Evolutionary conservation across 2,113 vertebrate species (phyloP).

Genomic region (Coptodon rendalli): DNA sequence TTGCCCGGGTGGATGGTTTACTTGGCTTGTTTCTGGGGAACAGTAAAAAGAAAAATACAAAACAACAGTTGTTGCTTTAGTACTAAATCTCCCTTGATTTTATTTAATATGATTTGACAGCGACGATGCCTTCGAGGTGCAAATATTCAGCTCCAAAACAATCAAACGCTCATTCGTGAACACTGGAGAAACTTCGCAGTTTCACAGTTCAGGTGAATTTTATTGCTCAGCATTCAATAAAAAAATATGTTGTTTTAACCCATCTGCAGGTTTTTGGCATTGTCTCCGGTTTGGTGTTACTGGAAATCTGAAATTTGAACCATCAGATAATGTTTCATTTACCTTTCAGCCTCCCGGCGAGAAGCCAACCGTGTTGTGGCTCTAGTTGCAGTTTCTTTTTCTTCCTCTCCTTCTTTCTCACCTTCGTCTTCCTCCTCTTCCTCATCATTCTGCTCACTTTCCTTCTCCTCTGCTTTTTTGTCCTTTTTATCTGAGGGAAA

Average conservation of each 20-base stretch:
- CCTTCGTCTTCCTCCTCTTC: slow-evolving; percentile 52
- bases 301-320: not conserved
- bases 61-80: slow-evolving; percentile 24
- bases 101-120: slow-evolving; percentile 3
- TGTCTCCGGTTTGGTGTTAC: not conserved
- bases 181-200: not conserved
- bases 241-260: not conserved
- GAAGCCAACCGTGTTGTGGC: slow-evolving; percentile 83
- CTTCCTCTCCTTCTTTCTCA: slow-evolving; percentile 65
- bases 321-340: not conserved
- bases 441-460: slow-evolving; percentile 71
- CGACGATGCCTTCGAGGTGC: not conserved
- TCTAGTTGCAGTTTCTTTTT: slow-evolving; percentile 53
- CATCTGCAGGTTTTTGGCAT: not conserved
- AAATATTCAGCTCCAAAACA: not conserved
- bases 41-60: slow-evolving; percentile 35
- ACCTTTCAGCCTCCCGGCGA: slow-evolving; percentile 90
- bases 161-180: not conserved
- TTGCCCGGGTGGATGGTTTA: slow-evolving; percentile 69
- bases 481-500: slow-evolving; percentile 75
- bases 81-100: not conserved
- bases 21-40: slow-evolving; percentile 67
- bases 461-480: slow-evolving; percentile 68
- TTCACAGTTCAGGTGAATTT: not conserved
- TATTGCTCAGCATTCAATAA: not conserved